Base-by-base conservation (phyloP, 2,888 invertebrate genomes). In the Tenthredo amoena region DNA sequence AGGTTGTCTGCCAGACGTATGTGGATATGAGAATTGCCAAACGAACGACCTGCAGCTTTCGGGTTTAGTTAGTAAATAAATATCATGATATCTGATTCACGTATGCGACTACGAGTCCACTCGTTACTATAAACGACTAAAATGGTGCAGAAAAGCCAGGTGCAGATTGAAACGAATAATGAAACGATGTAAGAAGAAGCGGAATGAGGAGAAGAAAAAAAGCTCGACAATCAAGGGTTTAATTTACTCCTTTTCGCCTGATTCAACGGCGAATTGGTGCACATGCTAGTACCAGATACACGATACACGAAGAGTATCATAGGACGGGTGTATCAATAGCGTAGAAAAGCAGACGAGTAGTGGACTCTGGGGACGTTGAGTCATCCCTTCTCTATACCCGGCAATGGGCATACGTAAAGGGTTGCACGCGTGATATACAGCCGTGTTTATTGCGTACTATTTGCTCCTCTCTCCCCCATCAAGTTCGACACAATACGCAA, bases 381-480 rank as follows among this genome's bases (percentile, higher is more conserved):
- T 85, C 50, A 84, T 84, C 82, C 76, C 83, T 83, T 83, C 47
- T 71, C 83, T 34, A 18, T 9, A 50, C 50, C 77, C 71, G 15
- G 40, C 55, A 68, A 26, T 43, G 40, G 26, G 21, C 26, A 76
- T 88, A 90, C 87, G 89, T 90, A 91, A 91, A 91, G 91, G 91
- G 89, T 89, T 90, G 90, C 89, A 88, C 87, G 89, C 89, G 91
- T 91, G 90, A 91, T 90, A 88, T 89, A 91, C 90, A 89, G 86
- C 88, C 88, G 89, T 90, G 91, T 91, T 91, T 91, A 91, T 91
- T 90, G 91, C 91, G 91, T 91, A 88, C 88, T 88, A 88, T 88
- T 89, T 89, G 87, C 87, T 87, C 86, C 86, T 87, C 76, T 82
- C 81, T 81, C 40, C 21, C 87, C 87, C 86, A 87, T 88, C 88